These are phyloP conservation scores for Drosophila anceps DNA, from an alignment of 2,888 invertebrate species.

Conservation along the genomic window DNA sequence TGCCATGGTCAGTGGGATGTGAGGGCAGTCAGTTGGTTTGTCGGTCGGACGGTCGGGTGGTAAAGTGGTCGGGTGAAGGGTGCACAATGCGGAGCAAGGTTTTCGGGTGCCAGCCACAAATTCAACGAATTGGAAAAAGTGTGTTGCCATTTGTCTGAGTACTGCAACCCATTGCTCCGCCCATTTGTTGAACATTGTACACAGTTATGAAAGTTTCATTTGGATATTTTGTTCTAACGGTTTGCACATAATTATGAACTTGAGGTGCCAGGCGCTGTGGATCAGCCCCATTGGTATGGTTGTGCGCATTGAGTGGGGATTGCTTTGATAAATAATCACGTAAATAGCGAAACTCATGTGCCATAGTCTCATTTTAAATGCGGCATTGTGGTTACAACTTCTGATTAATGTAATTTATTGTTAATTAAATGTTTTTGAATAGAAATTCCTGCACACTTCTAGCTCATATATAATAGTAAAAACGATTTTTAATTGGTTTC, in stretches of 20 bases:
- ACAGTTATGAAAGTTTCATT: slow-evolving; percentile 59
- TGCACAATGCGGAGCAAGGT: slow-evolving; percentile 22
- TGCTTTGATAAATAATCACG: slow-evolving; percentile 30
- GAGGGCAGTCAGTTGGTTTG: not conserved
- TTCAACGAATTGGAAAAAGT: slow-evolving; percentile 70
- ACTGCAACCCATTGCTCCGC: not conserved
- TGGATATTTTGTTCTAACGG: slow-evolving; percentile 53
- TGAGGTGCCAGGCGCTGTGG: slow-evolving; percentile 51
- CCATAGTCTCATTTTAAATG: not conserved
- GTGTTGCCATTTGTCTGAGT: slow-evolving; percentile 51
- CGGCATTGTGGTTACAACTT: slow-evolving; percentile 18
- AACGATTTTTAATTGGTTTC: slow-evolving; percentile 34
- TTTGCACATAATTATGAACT: slow-evolving; percentile 67
- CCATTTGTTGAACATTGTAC: slow-evolving; percentile 17
- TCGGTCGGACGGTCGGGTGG: not conserved
- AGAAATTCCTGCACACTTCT: not conserved
- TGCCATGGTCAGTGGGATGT: slow-evolving; percentile 21
- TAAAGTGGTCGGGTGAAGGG: not conserved
- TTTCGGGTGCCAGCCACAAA: slow-evolving; percentile 35
- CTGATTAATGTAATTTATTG: slow-evolving; percentile 25
- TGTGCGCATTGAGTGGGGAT: slow-evolving; percentile 18
- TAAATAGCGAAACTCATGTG: slow-evolving; percentile 16
- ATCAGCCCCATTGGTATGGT: slow-evolving; percentile 6
- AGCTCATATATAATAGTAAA: slow-evolving; percentile 5
- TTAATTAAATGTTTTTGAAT: slow-evolving; percentile 23